phyloP scores from a whole-genome alignment of 1,140 invertebrate genomes.

The Drosophila lini region DNA sequence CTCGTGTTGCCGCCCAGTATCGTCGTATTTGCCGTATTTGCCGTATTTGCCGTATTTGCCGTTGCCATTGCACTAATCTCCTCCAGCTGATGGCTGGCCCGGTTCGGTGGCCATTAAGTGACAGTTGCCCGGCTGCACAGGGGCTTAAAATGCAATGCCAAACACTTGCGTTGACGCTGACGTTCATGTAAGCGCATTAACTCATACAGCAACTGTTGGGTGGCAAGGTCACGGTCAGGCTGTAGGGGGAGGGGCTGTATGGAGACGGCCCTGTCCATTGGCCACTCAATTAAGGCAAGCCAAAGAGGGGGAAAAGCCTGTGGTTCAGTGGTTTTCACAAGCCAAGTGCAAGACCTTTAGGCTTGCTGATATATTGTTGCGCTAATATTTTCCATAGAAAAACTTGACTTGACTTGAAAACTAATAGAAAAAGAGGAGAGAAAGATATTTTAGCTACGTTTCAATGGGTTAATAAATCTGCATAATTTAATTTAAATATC shows the following conservation, averaged over 20 bases:
- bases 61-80: conserved; percentile 46
- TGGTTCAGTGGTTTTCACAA: not conserved
- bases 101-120: conserved; percentile 63
- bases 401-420: not conserved
- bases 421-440: too few relatives aligned
- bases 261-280: conserved; percentile 26
- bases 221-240: conserved; percentile 41
- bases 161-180: conserved; percentile 66
- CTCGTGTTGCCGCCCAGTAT: conserved; percentile 15
- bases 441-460: too few relatives aligned
- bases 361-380: not conserved
- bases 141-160: conserved; percentile 75
- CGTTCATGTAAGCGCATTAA: conserved; percentile 73
- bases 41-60: conserved; percentile 29
- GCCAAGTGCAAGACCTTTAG: not conserved
- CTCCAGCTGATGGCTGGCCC: conserved; percentile 25
- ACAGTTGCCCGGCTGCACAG: conserved; percentile 60
- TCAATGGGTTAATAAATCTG: too few relatives aligned
- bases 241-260: not conserved
- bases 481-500: too few relatives aligned
- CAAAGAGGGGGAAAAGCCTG: not conserved
- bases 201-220: conserved; percentile 36
- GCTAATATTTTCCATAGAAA: not conserved
- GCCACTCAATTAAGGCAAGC: conserved; percentile 38
- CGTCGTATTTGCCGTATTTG: conserved; percentile 15